A percentile compares a stretch with the other conserved stretches of the same genome.
These are phyloP conservation scores for Anticlea derivata DNA, from an alignment of 2,888 invertebrate species.

Conservation along the genomic window DNA sequence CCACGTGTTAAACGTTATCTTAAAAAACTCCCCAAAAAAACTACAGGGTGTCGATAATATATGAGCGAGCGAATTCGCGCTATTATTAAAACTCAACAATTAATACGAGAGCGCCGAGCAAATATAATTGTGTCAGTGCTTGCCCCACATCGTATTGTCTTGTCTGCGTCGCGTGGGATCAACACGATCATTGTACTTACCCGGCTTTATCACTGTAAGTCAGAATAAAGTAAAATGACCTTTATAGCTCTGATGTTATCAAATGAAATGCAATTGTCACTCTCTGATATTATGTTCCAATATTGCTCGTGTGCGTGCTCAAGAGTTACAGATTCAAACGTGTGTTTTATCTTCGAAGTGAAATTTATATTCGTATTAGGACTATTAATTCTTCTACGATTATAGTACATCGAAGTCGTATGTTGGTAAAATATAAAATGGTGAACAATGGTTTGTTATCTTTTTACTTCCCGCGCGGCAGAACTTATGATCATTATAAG, in stretches of 20 bases:
- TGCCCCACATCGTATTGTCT: constrained; percentile 79
- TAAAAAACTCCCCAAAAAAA: too few species aligned
- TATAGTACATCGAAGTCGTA: constrained; percentile 29
- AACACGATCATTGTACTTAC: constrained; percentile 60
- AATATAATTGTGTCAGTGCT: constrained; percentile 81
- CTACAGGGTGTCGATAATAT: too few species aligned
- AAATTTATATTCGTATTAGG: not conserved
- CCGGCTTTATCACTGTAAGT: constrained; percentile 26
- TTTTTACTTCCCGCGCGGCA: constrained; percentile 64
- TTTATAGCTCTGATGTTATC: constrained; percentile 4
- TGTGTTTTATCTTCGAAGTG: not conserved
- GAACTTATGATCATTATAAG: constrained; percentile 31
- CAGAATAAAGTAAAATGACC: not conserved
- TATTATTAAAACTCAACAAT: constrained; percentile 46
- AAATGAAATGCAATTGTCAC: not conserved
- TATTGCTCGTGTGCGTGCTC: not conserved
- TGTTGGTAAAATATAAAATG: constrained; percentile 77
- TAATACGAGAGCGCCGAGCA: constrained; percentile 63
- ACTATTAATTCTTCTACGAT: constrained; percentile 7
- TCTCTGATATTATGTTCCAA: not conserved
- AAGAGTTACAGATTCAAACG: not conserved
- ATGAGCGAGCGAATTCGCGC: not conserved
- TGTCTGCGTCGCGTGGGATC: constrained; percentile 64
- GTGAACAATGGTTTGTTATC: constrained; percentile 65
- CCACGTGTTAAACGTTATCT: too few species aligned